Evolutionary conservation across 2,113 vertebrate species (phyloP).

Genomic region (Oriolus oriolus): DNA sequence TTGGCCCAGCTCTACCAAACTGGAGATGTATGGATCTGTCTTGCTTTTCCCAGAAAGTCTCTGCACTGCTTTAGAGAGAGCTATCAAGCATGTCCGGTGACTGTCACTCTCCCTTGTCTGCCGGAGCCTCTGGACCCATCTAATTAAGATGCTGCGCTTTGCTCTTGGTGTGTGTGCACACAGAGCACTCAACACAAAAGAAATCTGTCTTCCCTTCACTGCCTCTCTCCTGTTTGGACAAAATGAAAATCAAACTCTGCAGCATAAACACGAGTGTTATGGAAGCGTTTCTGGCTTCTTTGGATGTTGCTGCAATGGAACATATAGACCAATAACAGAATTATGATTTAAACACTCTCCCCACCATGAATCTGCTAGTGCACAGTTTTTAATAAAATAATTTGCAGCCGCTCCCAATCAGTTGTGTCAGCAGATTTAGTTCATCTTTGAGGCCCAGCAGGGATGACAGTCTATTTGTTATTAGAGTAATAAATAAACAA

Average conservation of each 20-base stretch:
- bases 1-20: background rate
- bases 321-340: background rate
- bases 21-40: conserved; percentile 28
- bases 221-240: conserved; percentile 35
- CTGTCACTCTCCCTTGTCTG: conserved; percentile 34
- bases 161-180: conserved; percentile 17
- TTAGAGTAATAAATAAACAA: conserved; percentile 81
- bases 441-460: conserved; percentile 64
- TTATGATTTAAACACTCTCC: conserved; percentile 32
- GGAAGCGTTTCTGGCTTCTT: background rate
- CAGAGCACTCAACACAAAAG: conserved; percentile 26
- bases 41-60: conserved; percentile 10
- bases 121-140: conserved; percentile 32
- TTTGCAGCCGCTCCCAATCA: conserved; percentile 61
- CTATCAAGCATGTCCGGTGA: conserved; percentile 52
- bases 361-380: conserved; percentile 25
- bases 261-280: background rate
- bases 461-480: conserved; percentile 80
- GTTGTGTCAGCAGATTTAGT: conserved; percentile 68
- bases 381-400: conserved; percentile 63
- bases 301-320: background rate
- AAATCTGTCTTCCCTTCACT: conserved; percentile 44
- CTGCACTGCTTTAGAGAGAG: conserved; percentile 3
- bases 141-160: conserved; percentile 54
- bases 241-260: conserved; percentile 45